A percentile compares a stretch with the other conserved stretches of the same genome.
Evolutionary conservation across 2,797 vertebrate genomes (phyloP).

Genomic region (Bucorvus abyssinicus): DNA sequence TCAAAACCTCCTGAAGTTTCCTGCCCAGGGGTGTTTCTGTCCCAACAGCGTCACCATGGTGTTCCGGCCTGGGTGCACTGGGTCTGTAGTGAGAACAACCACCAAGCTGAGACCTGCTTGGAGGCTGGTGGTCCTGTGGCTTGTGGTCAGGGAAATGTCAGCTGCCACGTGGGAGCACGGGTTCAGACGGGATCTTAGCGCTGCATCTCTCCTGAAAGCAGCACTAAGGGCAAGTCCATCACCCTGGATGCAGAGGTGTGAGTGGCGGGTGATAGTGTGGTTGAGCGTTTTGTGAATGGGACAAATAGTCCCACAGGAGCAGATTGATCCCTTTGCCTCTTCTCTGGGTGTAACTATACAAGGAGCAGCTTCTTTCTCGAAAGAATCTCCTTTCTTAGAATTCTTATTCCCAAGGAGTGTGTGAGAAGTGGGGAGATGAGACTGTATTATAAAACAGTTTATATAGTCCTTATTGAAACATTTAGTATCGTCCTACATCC

Average conservation of each 20-base stretch:
- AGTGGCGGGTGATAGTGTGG: background rate
- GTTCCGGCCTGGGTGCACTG: background rate
- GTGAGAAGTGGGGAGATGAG: background rate
- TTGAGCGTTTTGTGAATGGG: background rate
- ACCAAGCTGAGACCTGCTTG: background rate
- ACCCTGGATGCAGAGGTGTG: accelerated
- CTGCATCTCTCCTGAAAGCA: accelerated
- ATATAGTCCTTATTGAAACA: too few species aligned
- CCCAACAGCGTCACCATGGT: background rate
- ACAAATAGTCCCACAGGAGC: background rate
- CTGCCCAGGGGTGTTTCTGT: background rate
- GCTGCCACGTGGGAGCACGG: accelerated
- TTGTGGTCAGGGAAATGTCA: background rate
- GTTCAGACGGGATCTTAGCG: background rate
- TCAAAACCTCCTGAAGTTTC: background rate
- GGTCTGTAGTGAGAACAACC: background rate
- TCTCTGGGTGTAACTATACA: background rate
- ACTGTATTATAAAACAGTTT: too few species aligned
- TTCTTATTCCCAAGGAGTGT: background rate
- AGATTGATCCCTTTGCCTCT: background rate
- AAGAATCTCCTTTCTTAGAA: background rate
- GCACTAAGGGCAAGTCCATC: accelerated
- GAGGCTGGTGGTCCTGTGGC: background rate
- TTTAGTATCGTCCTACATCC: background rate
- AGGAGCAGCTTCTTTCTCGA: background rate